Evolutionary conservation across 2,888 invertebrate species (phyloP).

Genomic region (Phania funesta): DNA sequence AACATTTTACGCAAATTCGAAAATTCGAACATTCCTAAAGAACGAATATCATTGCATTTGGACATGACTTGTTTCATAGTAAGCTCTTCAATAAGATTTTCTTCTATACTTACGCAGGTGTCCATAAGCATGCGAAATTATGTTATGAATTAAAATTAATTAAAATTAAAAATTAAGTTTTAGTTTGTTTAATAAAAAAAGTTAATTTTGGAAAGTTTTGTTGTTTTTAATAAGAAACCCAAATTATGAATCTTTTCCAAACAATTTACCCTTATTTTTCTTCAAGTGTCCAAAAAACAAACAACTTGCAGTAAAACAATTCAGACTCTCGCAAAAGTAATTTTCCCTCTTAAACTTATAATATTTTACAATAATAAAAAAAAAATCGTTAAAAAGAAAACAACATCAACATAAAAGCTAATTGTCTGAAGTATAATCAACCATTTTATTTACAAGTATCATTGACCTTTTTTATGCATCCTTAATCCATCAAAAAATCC

Average conservation of each 20-base stretch:
- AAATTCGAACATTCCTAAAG: no score
- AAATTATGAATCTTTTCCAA: not conserved
- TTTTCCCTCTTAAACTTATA: not conserved
- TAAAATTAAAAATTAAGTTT: no score
- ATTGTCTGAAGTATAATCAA: constrained; percentile 61
- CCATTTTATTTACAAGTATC: constrained; percentile 46
- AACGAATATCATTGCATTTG: no score
- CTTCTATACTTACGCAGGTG: no score
- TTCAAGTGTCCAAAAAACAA: constrained; percentile 36
- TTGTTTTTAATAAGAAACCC: no score
- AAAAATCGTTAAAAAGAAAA: constrained; percentile 24
- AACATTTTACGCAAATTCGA: no score
- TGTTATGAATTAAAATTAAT: no score
- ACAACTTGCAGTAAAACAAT: not conserved
- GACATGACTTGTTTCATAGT: no score
- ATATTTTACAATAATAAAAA: not conserved
- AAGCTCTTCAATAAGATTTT: no score
- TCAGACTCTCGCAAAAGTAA: not conserved
- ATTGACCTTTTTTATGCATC: constrained; percentile 58
- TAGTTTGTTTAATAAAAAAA: no score
- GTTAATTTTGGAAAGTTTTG: no score
- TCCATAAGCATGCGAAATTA: no score
- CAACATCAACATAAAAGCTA: constrained; percentile 51
- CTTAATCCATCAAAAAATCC: constrained; percentile 29
- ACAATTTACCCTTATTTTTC: not conserved